phyloP scores from a whole-genome alignment of 2,113 vertebrate genomes.

The Colossoma macropomum region DNA sequence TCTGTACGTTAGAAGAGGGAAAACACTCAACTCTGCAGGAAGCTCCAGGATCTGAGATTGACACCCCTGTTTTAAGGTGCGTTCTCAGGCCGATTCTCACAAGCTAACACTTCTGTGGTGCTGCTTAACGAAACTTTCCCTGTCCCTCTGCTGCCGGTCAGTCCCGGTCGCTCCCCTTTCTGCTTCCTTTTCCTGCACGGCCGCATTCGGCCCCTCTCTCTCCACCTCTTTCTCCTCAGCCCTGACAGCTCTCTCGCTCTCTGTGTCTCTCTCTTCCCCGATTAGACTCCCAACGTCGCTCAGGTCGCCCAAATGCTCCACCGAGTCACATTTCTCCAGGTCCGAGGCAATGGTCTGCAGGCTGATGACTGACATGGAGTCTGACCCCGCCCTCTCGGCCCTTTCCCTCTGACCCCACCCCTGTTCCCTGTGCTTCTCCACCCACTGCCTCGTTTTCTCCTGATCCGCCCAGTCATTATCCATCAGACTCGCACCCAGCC shows the following conservation, averaged over 20 bases:
- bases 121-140: slow-evolving; percentile 56
- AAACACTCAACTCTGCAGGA: neutral
- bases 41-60: neutral
- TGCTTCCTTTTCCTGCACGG: slow-evolving; percentile 19
- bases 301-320: slow-evolving; percentile 85
- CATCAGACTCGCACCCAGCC: slow-evolving; percentile 13
- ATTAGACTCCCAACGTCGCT: slow-evolving; percentile 73
- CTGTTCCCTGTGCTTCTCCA: slow-evolving; percentile 71
- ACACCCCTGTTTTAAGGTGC: neutral
- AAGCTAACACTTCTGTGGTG: slow-evolving; percentile 60
- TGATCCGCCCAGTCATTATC: slow-evolving; percentile 69
- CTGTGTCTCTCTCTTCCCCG: slow-evolving; percentile 58
- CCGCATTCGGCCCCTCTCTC: slow-evolving; percentile 12
- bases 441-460: slow-evolving; percentile 74
- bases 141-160: slow-evolving; percentile 58
- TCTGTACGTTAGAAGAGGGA: neutral
- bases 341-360: slow-evolving; percentile 88
- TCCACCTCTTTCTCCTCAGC: slow-evolving; percentile 4
- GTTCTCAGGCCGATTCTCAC: slow-evolving; percentile 10
- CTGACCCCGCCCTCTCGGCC: slow-evolving; percentile 72
- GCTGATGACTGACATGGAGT: slow-evolving; percentile 84
- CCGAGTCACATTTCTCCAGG: slow-evolving; percentile 89
- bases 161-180: slow-evolving; percentile 50
- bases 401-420: slow-evolving; percentile 71
- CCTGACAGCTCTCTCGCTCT: slow-evolving; percentile 47